Conservation (phyloP, 2,797 vertebrate species). For the Sandelia bainsii region DNA sequence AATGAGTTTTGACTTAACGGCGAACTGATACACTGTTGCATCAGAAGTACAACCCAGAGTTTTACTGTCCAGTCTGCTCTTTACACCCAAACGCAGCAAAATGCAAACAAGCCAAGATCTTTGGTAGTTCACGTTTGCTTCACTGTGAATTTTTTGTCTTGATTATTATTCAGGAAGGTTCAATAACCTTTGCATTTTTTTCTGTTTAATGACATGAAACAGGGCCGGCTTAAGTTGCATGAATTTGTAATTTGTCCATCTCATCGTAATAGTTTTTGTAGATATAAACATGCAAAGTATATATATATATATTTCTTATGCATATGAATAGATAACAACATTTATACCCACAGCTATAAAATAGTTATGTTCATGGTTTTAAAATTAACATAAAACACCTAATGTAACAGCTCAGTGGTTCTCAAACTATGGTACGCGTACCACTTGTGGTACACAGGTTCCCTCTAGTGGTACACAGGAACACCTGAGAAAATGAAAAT, state of each 20-base stretch:
- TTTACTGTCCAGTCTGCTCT: slow-evolving; percentile 46
- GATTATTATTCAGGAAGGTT: slow-evolving; percentile 25
- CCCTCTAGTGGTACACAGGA: no score
- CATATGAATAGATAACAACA: slow-evolving; percentile 8
- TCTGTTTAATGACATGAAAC: slow-evolving; percentile 10
- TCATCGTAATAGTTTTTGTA: slow-evolving; percentile 22
- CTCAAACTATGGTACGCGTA: no score
- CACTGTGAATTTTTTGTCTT: neutral
- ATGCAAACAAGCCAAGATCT: slow-evolving; percentile 31
- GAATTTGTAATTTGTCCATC: slow-evolving; percentile 26
- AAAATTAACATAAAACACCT: slow-evolving; percentile 8
- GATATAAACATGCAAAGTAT: slow-evolving; percentile 13
- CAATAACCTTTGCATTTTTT: slow-evolving; percentile 37
- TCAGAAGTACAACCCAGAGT: slow-evolving; percentile 54
- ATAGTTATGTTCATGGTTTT: neutral
- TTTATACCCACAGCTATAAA: slow-evolving; percentile 14
- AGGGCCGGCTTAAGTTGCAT: slow-evolving; percentile 1
- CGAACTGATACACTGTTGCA: slow-evolving; percentile 67
- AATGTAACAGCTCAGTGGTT: no score
- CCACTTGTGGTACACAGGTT: no score
- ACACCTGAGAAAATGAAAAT: no score
- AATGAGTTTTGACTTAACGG: slow-evolving; percentile 54
- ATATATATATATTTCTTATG: neutral
- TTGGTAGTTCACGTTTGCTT: slow-evolving; percentile 38
- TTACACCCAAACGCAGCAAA: slow-evolving; percentile 42